A percentile compares a stretch with the other conserved stretches of the same genome.
Conservation (phyloP, 2,113 vertebrate species). For the Synodontis membranacea region DNA sequence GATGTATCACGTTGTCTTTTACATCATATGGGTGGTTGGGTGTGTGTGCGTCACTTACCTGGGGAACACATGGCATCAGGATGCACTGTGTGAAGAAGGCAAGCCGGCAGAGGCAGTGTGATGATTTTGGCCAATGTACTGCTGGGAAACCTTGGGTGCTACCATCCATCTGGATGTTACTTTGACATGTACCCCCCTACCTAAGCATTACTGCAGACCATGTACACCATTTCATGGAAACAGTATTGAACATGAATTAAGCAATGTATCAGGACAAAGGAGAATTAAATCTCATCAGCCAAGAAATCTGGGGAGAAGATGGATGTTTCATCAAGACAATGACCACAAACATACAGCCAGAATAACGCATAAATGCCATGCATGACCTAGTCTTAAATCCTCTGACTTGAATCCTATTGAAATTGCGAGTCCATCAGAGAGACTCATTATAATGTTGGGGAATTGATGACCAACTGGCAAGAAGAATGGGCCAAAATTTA, state of each 20-base stretch:
- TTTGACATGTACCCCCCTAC: no score
- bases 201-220: no score
- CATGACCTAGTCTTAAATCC: background rate
- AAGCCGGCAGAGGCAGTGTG: no score
- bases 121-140: no score
- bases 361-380: background rate
- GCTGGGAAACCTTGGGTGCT: no score
- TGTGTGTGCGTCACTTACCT: no score
- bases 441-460: background rate
- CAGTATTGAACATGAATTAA: background rate
- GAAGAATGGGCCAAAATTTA: background rate
- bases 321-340: background rate
- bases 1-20: no score
- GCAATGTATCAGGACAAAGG: background rate
- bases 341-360: background rate
- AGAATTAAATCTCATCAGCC: background rate
- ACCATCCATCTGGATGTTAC: no score
- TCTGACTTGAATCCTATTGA: background rate
- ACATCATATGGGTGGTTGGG: no score
- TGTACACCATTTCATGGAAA: no score
- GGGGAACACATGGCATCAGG: no score
- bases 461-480: background rate
- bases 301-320: background rate
- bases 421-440: background rate
- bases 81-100: no score